Evolutionary conservation across 92 coral and sea anemone genomes (phyloP).

Genomic region (Anthopleura xanthogrammica): DNA sequence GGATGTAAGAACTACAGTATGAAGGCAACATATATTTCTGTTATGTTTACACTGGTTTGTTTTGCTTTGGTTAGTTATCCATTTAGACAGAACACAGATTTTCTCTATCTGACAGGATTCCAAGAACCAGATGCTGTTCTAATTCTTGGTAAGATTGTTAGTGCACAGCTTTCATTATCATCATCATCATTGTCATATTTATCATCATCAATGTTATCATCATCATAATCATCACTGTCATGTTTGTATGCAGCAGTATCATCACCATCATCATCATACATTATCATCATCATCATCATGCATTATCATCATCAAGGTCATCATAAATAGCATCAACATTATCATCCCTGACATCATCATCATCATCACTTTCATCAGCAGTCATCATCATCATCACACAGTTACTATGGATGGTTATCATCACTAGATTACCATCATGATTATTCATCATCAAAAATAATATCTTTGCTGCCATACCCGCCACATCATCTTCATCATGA

Average conservation of each 20-base stretch:
- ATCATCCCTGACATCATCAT: not conserved
- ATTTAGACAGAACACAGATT: slow-evolving; percentile 91
- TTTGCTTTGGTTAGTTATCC: slow-evolving; percentile 60
- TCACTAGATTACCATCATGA: too few relatives aligned
- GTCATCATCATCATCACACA: too few relatives aligned
- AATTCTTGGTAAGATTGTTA: slow-evolving; percentile 64
- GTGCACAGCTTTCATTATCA: not conserved
- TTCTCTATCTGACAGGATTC: slow-evolving; percentile 90
- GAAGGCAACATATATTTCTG: not conserved
- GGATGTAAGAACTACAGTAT: too few relatives aligned
- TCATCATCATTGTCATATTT: not conserved
- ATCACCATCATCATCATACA: not conserved
- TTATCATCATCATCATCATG: not conserved
- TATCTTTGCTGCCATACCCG: too few relatives aligned
- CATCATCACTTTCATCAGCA: not conserved
- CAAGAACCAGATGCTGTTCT: slow-evolving; percentile 96
- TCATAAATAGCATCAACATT: not conserved
- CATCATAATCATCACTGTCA: not conserved
- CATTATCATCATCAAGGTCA: not conserved
- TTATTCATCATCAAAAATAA: too few relatives aligned
- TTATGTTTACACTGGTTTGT: not conserved
- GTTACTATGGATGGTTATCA: too few relatives aligned
- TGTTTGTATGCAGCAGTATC: not conserved
- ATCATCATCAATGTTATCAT: not conserved
- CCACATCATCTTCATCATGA: not conserved